Base-by-base conservation (phyloP, 2,113 vertebrate genomes). In the Fukomys damarensis region DNA sequence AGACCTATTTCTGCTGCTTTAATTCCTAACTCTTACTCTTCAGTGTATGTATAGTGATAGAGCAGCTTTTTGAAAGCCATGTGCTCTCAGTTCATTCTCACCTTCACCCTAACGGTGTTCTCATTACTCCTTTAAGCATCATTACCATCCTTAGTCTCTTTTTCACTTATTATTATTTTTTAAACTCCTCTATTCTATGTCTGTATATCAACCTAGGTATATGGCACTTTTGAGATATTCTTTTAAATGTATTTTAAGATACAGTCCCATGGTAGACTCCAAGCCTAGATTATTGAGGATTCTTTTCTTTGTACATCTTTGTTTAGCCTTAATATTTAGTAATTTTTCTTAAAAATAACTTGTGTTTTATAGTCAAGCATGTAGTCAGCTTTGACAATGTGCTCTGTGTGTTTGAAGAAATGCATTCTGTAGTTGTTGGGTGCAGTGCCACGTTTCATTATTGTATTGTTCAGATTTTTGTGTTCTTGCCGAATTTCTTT, bases 281-380 rank as follows among this genome's bases (percentile, higher is more conserved):
- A 54, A 76, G 63, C 38, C 61, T 90, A 72, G 13, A 66, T 77
- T 58, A 26, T 38, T 89, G 72, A 89, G 11, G 66, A 74, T 77
- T 91, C 38, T 96, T 49, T 77, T 70, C 92, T 79, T 87, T 97
- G 30, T 74, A 72, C 41, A 43, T 88, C 26, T 93, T 86, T 80
- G 30, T 66, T 66, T 58, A 94, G 6, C 38, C 12, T 82, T 91
- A 66, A 7, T 12, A 32, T 14, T 5, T 87, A 66, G 56, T 86
- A 38, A 49, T 94, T 83, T 97, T 95, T 90, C 52, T 94, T 70
- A 87, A 96, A 74, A 91, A 56, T 68, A 93, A 82, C 13, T 91
- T 81, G 35, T 80, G 35, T 12, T 72, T 66, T 76, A 52, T 59
- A 82, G 30, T 13, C 19, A 26, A 83, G 2, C 82, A 0, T 80